These are phyloP conservation scores for Speoplatyrhinus poulsoni DNA, from an alignment of 2,113 vertebrate genomes.

Conservation along the genomic window DNA sequence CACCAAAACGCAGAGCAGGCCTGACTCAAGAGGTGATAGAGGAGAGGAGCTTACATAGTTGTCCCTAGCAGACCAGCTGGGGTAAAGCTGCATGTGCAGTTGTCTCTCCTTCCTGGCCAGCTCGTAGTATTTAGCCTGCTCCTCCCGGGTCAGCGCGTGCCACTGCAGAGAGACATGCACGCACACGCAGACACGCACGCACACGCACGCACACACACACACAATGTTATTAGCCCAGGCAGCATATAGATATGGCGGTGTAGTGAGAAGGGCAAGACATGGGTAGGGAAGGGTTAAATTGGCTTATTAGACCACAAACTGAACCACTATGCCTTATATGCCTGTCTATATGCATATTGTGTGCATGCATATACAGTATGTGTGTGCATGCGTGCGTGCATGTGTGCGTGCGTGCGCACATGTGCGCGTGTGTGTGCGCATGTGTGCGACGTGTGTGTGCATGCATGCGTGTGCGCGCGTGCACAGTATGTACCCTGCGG, in stretches of 20 bases:
- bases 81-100: conserved; percentile 99
- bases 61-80: conserved; percentile 97
- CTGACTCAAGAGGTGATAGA: not conserved
- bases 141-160: conserved; percentile 95
- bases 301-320: no score
- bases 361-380: no score
- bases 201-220: no score
- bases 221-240: not conserved
- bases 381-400: no score
- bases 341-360: no score
- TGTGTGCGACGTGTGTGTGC: no score
- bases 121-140: conserved; percentile 98
- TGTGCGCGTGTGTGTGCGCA: conserved; percentile 2
- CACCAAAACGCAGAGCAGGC: not conserved
- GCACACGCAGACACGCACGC: not conserved
- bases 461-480: not conserved
- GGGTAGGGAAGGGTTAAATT: not conserved
- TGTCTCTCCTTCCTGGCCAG: conserved; percentile 96
- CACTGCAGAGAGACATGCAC: conserved; percentile 77
- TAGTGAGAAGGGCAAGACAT: not conserved
- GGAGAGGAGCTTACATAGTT: conserved; percentile 86
- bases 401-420: not conserved
- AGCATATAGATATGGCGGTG: not conserved
- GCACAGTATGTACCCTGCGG: not conserved
- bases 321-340: no score